Evolutionary conservation across 2,113 vertebrate genomes (phyloP).

Genomic region (Sylvia atricapilla): DNA sequence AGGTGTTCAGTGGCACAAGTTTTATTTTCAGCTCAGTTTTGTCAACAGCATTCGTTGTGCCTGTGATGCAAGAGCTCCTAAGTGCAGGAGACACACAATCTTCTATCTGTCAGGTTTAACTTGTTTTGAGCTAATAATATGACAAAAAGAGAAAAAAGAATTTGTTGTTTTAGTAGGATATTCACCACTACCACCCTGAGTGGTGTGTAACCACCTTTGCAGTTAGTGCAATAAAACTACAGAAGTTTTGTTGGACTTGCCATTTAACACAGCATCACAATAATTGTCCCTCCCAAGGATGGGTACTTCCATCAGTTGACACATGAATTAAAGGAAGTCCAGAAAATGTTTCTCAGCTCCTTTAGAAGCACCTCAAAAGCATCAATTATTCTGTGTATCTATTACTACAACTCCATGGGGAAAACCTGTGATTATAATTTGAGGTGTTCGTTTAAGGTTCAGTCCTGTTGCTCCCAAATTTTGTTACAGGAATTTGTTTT

Average conservation of each 20-base stretch:
- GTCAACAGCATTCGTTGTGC: background rate
- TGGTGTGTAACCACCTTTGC: too few species aligned
- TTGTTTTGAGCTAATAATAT: background rate
- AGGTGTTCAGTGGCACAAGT: background rate
- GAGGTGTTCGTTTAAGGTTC: background rate
- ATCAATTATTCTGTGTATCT: fast-evolving
- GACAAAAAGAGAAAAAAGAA: background rate
- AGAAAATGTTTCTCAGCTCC: background rate
- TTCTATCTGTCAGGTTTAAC: background rate
- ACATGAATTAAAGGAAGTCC: fast-evolving
- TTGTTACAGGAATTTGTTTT: background rate
- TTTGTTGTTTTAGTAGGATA: background rate
- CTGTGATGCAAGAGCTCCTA: background rate
- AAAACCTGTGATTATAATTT: background rate
- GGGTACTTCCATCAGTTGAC: background rate
- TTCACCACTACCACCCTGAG: fast-evolving
- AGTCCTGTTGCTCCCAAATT: background rate
- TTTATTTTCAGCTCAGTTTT: background rate
- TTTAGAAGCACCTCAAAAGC: background rate
- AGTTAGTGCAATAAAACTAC: background rate
- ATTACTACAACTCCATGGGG: fast-evolving
- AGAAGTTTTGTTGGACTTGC: background rate
- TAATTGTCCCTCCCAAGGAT: background rate
- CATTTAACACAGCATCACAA: background rate
- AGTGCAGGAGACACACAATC: background rate